phyloP scores from a whole-genome alignment of 2,797 vertebrate species.

The Chrosomus eos region DNA sequence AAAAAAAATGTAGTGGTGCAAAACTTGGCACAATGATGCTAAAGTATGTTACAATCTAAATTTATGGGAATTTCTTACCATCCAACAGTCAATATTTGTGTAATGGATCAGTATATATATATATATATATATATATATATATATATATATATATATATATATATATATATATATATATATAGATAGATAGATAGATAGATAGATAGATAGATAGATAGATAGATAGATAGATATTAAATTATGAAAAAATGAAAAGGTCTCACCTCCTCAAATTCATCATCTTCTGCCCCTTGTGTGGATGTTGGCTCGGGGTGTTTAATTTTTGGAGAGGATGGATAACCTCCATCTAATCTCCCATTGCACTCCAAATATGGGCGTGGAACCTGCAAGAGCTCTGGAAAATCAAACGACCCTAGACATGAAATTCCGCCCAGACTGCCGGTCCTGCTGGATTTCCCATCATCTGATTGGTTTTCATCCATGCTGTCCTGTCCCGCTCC shows the following conservation, averaged over 20 bases:
- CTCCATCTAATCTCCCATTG: constrained; percentile 83
- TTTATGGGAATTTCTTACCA: neutral
- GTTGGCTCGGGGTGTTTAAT: neutral
- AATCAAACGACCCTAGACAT: constrained; percentile 77
- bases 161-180: too few relatives aligned
- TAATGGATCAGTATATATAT: too few relatives aligned
- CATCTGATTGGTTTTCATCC: constrained; percentile 78
- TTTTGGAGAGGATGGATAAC: constrained; percentile 37
- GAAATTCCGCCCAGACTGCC: constrained; percentile 65
- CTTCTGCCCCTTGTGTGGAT: constrained; percentile 32
- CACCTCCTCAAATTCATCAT: constrained; percentile 57
- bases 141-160: too few relatives aligned
- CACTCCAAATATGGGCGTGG: constrained; percentile 84
- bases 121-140: too few relatives aligned
- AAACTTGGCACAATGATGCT: neutral
- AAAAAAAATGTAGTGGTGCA: neutral
- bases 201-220: too few relatives aligned
- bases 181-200: too few relatives aligned
- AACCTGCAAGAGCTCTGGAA: constrained; percentile 80
- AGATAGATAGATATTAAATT: too few relatives aligned
- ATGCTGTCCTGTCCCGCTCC: constrained; percentile 87
- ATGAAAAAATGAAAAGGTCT: neutral
- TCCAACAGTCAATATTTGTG: neutral
- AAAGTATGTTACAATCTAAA: neutral
- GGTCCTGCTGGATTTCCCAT: constrained; percentile 59